Evolutionary conservation across 2,113 vertebrate species (phyloP), one percentile per base, ranked within the genome.

Genomic region (Anas platyrhynchos): DNA sequence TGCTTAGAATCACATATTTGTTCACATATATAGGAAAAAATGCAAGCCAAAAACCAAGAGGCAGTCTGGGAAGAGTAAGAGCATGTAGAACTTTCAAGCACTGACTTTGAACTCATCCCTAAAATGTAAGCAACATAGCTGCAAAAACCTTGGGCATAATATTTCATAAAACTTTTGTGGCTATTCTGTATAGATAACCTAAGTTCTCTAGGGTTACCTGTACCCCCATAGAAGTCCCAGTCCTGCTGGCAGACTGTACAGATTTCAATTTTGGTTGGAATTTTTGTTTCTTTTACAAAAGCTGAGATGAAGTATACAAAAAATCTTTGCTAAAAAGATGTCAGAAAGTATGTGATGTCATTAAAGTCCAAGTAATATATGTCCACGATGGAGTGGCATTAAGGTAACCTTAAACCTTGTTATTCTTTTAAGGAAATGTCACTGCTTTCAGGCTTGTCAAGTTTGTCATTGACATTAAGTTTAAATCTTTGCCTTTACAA

Each of bases 391-490:
- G 61, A 85, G 21, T 32, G 43, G 6, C 68, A 79, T 88, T 85
- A 82, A 78, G 29, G 13, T 15, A 91, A 56, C 21, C 21, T 83
- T 88, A 76, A 83, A 44, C n/a, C 4, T 55, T 65, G 22, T 23
- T 76, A 17, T 83, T 52, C 76, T 80, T 83, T 58, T 65, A 66
- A 38, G 29, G 34, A 95, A 94, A 95, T 86, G 25, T 74, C 44
- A 48, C n/a, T 77, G 44, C 55, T 80, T 94, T 94, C 66, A 93
- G 86, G 20, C 22, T 86, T 81, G 58, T 67, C 72, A 92, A 52
- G 27, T 59, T 80, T 83, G 44, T 38, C 65, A 54, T 25, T 66
- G 25, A 16, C 31, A 73, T 5, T 6, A 41, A 56, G 34, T 89
- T 55, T 56, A 29, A 84, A 73, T 73, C 34, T 69, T 62, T 67